Base-by-base conservation (phyloP, 2,797 vertebrate species). In the Peromyscus aztecus region DNA sequence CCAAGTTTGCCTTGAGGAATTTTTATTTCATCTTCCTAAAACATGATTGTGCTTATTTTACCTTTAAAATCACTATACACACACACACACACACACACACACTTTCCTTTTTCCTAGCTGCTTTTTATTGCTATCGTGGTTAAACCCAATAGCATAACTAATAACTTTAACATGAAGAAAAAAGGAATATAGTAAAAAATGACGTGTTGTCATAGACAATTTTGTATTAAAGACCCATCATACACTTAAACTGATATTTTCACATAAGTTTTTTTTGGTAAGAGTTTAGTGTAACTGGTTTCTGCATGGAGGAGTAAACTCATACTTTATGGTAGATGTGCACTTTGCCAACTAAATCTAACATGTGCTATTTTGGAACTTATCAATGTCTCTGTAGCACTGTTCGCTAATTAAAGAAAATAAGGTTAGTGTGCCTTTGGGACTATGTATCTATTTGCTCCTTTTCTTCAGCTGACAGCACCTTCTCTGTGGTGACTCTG, bases 1-100 rank as follows among this genome's bases (percentile, higher is more conserved):
- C 99, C 98, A 99, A 99, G 99, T 99, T 99, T 99, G 99, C 98
- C 98, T 99, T 99, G 99, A 99, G 99, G 99, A 99, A 98, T 99
- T 98, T 98, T 99, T 98, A 98, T 98, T 98, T 96, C 97, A 98
- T 99, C 98, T 98, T 99, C 98, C 98, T 98, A 97, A 98, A 98
- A 98, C 98, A 98, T 97, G 98, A 96, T 9, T 97, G 99, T 98
- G 97, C 99, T 98, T 99, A 98, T 98, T 94, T 97, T 98, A 98
- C 97, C 98, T 99, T 97, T 97, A 98, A 98, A 96, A 98, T 98
- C 98, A 98, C 98, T 98, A 99, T 99, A 98, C 98, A 96, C 17
- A 57, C 46, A 46, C 46, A 52, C 12, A 14, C 12, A 52, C 49
- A 52, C 49, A 49, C 49, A 49, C 52, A 52, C 52, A 55, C 52